Evolutionary conservation across 2,797 vertebrate genomes (phyloP), one percentile per base, ranked within the genome.

Genomic region (Acrossocheilus fasciatus): DNA sequence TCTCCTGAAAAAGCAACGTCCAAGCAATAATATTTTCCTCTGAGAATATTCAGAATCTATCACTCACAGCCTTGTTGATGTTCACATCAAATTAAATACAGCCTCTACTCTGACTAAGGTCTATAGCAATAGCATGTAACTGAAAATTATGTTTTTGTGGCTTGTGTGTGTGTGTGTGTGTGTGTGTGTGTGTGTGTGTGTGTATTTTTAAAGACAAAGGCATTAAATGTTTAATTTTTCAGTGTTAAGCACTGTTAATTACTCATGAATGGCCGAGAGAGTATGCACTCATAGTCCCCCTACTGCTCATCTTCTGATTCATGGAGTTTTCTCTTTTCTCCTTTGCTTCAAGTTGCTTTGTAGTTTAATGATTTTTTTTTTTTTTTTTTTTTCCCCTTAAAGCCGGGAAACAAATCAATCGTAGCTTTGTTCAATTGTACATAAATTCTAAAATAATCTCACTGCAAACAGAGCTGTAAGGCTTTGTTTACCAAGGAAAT

Each of bases 401-500:
- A 89, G 88, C 78, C 86, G 54, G 66, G 82, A 85, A 87, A 87
- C 77, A 89, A 66, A 89, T 82, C 47, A 79, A 78, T 62, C 12
- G 18, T 11, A 76, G 87, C 83, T 92, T 91, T 92, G 88, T 90
- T 91, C 78, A 78, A 77, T 85, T 92, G 87, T 90, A 91, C 88
- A 93, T 86, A 93, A 90, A 87, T 91, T 94, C 89, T 82, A 94
- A 93, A 94, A 94, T 92, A 93, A 94, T 93, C 91, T 92, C 88
- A 86, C 88, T 92, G 84, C 91, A 90, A 89, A 93, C 90, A 93
- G 91, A 93, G 88, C 90, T 92, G 93, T 93, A 94, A 94, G 92
- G 91, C 89, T 78, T 89, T 94, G 93, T 93, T 94, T 94, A 93
- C 93, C 84, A 83, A 92, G 86, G 87, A 94, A 94, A 94, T 94